Percentiles rank a stretch among this genome's conserved stretches.
Evolutionary conservation across 2,888 invertebrate species (phyloP).

Genomic region (Tridacna crocea): DNA sequence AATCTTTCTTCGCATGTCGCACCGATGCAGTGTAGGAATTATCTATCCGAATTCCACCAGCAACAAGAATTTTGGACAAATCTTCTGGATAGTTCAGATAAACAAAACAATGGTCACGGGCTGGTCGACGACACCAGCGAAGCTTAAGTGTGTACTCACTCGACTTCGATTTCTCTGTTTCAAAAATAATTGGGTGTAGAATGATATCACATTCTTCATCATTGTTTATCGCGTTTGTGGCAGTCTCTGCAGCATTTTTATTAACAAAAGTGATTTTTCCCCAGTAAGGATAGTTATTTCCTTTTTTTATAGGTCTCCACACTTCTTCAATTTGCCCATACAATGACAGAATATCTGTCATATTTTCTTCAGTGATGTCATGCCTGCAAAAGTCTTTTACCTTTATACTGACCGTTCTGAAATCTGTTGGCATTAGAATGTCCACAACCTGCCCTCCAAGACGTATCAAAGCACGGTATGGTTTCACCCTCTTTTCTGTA

Average conservation of each 20-base stretch:
- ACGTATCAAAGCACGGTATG: conserved; percentile 65
- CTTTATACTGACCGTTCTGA: conserved; percentile 63
- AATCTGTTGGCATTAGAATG: conserved; percentile 71
- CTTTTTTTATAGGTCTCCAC: conserved; percentile 45
- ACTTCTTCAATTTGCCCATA: conserved; percentile 66
- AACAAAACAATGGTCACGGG: conserved; percentile 69
- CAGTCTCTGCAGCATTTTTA: conserved; percentile 51
- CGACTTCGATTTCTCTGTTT: not conserved
- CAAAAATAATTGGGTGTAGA: conserved; percentile 28
- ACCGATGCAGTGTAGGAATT: conserved; percentile 5
- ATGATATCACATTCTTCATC: conserved; percentile 26
- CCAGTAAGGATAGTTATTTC: conserved; percentile 59
- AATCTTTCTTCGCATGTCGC: conserved; percentile 3
- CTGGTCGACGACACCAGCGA: conserved; percentile 69
- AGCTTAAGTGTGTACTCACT: conserved; percentile 64
- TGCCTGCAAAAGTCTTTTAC: conserved; percentile 31
- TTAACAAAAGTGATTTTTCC: conserved; percentile 69
- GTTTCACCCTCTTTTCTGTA: conserved; percentile 37
- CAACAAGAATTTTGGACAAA: conserved; percentile 21
- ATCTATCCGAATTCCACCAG: not conserved
- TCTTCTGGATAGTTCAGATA: conserved; percentile 55
- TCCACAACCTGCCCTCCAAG: conserved; percentile 64
- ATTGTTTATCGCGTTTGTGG: conserved; percentile 46
- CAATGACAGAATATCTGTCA: conserved; percentile 17
- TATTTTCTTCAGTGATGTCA: conserved; percentile 31